Evolutionary conservation across 1,140 invertebrate species (phyloP).

Genomic region (Heliconius melpomene): DNA sequence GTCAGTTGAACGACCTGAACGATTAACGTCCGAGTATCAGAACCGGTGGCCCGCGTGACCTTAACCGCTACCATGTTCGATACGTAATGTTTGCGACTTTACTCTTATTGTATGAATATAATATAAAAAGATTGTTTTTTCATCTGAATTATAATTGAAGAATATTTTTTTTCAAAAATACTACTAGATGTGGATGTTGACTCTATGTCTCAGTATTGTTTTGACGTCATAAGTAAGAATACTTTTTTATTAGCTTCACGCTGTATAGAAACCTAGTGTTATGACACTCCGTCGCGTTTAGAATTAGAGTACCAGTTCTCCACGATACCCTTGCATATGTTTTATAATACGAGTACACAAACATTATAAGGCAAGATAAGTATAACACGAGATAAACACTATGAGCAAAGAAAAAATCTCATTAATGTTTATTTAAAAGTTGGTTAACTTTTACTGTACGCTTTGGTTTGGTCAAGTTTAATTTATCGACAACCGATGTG

Average conservation of each 20-base stretch:
- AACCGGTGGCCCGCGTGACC: conserved; percentile 22
- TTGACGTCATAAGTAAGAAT: no score
- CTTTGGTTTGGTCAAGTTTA: not conserved
- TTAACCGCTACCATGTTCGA: conserved; percentile 15
- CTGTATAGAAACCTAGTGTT: no score
- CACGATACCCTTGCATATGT: no score
- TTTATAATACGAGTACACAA: no score
- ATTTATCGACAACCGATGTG: not conserved
- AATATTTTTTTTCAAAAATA: no score
- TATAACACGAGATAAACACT: not conserved
- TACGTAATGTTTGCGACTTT: not conserved
- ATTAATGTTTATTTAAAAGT: not conserved
- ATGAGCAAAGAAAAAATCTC: not conserved
- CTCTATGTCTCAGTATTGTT: no score
- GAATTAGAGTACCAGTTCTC: no score
- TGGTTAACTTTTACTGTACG: not conserved
- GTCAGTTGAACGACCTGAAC: conserved; percentile 25
- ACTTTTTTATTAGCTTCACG: no score
- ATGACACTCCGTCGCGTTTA: no score
- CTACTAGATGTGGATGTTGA: no score
- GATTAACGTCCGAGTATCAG: conserved; percentile 22
- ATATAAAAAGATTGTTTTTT: not conserved
- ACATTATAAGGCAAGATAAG: no score
- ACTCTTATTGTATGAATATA: not conserved
- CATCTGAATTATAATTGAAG: not conserved